These are phyloP conservation scores for Drosophila hydei DNA, from an alignment of 1,140 invertebrate species.

Conservation along the genomic window DNA sequence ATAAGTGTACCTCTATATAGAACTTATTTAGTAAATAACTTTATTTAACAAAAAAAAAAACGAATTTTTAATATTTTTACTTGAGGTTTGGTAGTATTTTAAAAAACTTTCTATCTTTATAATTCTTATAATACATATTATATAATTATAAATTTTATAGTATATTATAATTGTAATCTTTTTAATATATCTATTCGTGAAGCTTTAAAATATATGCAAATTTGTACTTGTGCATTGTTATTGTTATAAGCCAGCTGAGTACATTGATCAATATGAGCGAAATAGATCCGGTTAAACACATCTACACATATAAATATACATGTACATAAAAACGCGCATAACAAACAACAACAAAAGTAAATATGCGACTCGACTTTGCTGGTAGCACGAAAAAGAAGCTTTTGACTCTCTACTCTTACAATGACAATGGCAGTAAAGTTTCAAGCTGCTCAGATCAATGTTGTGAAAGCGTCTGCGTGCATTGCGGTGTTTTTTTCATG, in stretches of 20 bases:
- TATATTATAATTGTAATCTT: too few species aligned
- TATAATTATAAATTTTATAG: too few species aligned
- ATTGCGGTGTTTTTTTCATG: conserved; percentile 19
- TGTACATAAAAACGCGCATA: background rate
- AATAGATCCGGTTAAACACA: conserved; percentile 47
- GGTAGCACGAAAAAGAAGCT: conserved; percentile 23
- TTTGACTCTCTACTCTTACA: conserved; percentile 39
- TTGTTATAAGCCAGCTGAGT: conserved; percentile 11
- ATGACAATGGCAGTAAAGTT: conserved; percentile 37
- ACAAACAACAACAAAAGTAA: conserved; percentile 13
- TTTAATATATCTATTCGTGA: too few species aligned
- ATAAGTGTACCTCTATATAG: too few species aligned
- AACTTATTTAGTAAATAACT: too few species aligned
- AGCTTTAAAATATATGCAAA: background rate
- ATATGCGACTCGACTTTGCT: conserved; percentile 14
- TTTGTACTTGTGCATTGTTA: background rate
- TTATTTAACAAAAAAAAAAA: too few species aligned
- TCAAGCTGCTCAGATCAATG: conserved; percentile 33
- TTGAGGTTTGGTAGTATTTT: too few species aligned
- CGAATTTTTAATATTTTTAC: too few species aligned
- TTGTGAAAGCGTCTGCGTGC: conserved; percentile 48
- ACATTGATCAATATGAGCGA: conserved; percentile 36
- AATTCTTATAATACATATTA: too few species aligned
- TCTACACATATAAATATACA: background rate
- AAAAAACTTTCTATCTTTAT: too few species aligned